These are phyloP conservation scores for Nothura maculosa DNA, from an alignment of 2,797 vertebrate species.

Conservation along the genomic window DNA sequence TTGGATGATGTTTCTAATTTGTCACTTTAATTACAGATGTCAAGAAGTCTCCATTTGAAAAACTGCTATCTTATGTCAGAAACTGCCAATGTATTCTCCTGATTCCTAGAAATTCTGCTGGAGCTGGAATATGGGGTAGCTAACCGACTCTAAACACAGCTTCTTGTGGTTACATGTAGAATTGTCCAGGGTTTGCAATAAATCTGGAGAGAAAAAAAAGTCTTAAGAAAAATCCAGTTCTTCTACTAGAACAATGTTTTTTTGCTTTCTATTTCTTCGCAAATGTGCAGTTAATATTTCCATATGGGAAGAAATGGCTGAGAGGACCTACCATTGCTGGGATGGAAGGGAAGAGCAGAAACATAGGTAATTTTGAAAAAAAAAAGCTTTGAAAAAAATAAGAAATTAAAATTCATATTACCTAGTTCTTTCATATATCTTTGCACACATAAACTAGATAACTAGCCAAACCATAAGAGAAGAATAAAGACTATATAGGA, in stretches of 20 bases:
- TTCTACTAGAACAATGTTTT: background rate
- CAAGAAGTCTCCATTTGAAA: slow-evolving; percentile 1
- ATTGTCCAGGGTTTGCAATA: background rate
- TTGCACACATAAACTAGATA: background rate
- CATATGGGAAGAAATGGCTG: background rate
- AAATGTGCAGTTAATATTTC: slow-evolving; percentile 8
- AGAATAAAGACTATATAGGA: background rate
- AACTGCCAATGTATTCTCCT: background rate
- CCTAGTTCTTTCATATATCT: background rate
- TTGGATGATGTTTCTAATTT: background rate
- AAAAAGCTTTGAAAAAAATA: background rate
- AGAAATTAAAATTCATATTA: background rate
- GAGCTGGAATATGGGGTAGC: slow-evolving; percentile 9
- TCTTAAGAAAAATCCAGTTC: slow-evolving; percentile 1
- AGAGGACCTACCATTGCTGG: background rate
- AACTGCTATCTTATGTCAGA: background rate
- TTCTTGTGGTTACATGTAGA: slow-evolving; percentile 3
- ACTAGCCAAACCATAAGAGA: background rate
- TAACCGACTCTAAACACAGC: background rate
- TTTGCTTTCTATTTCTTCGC: background rate
- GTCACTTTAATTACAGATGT: background rate
- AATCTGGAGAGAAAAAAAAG: background rate
- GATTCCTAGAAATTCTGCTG: slow-evolving; percentile 47
- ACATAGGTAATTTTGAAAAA: background rate
- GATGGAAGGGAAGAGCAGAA: background rate